Conservation (phyloP, 2,888 invertebrate species). For the Allacma fusca region DNA sequence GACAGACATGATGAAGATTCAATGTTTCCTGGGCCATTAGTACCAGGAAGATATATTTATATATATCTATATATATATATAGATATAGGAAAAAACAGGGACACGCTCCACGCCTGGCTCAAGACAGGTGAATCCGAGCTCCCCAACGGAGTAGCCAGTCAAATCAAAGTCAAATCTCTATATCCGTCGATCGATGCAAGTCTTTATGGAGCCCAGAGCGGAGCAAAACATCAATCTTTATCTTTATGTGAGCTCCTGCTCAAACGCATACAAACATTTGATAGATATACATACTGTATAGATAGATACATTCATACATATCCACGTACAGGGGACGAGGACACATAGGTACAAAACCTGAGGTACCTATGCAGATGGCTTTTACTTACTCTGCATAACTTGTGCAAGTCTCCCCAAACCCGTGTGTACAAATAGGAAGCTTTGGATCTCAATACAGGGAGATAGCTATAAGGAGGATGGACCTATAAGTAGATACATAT, state of each 20-base stretch:
- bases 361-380: too few species aligned
- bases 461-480: too few species aligned
- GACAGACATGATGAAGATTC: neutral
- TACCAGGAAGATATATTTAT: neutral
- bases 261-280: neutral
- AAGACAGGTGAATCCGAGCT: constrained; percentile 28
- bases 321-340: too few species aligned
- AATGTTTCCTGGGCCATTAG: neutral
- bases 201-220: constrained; percentile 32
- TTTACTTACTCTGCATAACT: too few species aligned
- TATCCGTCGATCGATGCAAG: constrained; percentile 33
- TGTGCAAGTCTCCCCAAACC: too few species aligned
- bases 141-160: constrained; percentile 23
- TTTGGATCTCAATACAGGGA: too few species aligned
- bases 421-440: too few species aligned
- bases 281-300: neutral
- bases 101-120: neutral
- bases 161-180: constrained; percentile 40
- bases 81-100: neutral
- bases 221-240: constrained; percentile 37
- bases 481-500: too few species aligned
- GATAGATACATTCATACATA: neutral
- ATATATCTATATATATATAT: too few species aligned
- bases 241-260: constrained; percentile 21
- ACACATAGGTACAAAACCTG: too few species aligned